Base-by-base conservation (phyloP, 1,140 invertebrate genomes). In the Potamilus streckersoni region DNA sequence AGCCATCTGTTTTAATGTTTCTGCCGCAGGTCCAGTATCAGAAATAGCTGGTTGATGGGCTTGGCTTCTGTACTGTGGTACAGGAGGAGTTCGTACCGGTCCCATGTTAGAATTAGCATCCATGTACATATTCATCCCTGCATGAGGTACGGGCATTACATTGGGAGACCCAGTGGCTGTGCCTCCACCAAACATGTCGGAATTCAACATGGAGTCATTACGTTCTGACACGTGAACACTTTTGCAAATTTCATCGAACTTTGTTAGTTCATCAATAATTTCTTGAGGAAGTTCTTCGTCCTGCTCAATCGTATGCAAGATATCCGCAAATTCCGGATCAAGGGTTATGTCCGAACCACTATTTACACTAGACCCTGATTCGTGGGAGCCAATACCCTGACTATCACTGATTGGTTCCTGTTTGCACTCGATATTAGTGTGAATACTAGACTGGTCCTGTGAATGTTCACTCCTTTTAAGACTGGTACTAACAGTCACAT, bases 1-100 rank as follows among this genome's bases (percentile, higher is more conserved):
- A 8, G 96, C 96, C 96, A 97, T 97, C 83, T 97, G 96, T 88
- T 97, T 97, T 16, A 98, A 91, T 0, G 96, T 97, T 90, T 97
- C 95, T 5, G 96, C 96, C 1, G 96, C 96, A 13, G 96, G 94
- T 71, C 95, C 96, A 55, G 84, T 84, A 69, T 82, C 74, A 57
- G 70, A 61, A 63, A 80, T 73, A 20, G 74, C 62, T 57, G 79
- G 49, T 23, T 75, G 76, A 27, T 80, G 65, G n/a, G 79, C 49
- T 61, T 70, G 71, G 31, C 79, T 71, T 56, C 65, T 55, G 56
- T 68, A 76, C 57, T 84, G 76, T 27, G 81, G 60, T 49, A 74
- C 16, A 20, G 76, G 80, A 27, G 84, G 74, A 68, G 80, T 71
- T 62, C 80, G 71, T 38, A 81, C 68, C 27, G 69, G 73, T 20